Base-by-base conservation (phyloP, 2,113 vertebrate genomes). In the Cavia aperea region DNA sequence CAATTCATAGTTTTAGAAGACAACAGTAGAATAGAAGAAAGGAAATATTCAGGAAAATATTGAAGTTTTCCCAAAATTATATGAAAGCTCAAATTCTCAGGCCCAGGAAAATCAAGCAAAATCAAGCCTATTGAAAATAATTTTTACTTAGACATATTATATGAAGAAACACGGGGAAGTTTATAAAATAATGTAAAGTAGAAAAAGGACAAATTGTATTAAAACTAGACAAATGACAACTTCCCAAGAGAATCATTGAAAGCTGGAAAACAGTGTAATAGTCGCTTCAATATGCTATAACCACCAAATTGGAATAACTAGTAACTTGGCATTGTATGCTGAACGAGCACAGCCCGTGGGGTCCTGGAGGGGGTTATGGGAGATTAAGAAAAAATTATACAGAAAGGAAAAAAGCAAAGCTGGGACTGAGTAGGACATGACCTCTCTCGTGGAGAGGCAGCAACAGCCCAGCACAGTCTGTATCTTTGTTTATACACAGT, bases 251-350 rank as follows among this genome's bases (percentile, higher is more conserved):
- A 83, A 89, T 62, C 31, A 85, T 11, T 79, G 56, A 62, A 86
- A 90, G 18, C 56, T 81, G 87, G 89, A 91, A 94, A 94, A 85
- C 60, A 65, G n/a, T n/a, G 29, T 54, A 66, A 56, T 75, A 14
- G 46, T 75, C 6, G 46, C 29, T 79, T 68, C 33, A 36, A n/a
- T 58, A 11, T 43, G 19, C 39, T 75, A 36, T 51, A 16, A 26
- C 31, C 36, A 33, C 4, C 65, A 36, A 15, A 14, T 66, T 33
- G 31, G 13, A 54, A 75, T 58, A 77, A 78, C 39, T 81, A 63
- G 29, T 31, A 90, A 36, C 43, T 75, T 85, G 68, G 62, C 63
- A 43, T 33, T 51, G 31, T 51, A 33, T n/a, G n/a, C 11, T 56
- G 54, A 56, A 56, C 54, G 9, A 56, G 54, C 14, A 56, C 54